Percentiles rank a stretch among this genome's conserved stretches.
Evolutionary conservation across 2,797 vertebrate genomes (phyloP).

Genomic region (Sebastes oblongus): DNA sequence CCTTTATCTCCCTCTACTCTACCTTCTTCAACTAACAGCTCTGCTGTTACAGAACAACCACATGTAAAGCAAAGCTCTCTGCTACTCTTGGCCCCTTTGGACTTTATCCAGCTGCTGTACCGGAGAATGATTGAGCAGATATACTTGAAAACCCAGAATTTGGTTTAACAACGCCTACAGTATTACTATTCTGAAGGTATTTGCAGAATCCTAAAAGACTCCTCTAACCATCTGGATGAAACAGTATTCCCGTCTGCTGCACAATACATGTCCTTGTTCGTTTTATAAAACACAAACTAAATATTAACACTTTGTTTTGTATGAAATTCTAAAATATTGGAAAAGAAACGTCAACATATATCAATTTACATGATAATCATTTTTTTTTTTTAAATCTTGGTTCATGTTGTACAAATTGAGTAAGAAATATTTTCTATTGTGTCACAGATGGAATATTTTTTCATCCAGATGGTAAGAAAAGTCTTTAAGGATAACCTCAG

Average conservation of each 20-base stretch:
- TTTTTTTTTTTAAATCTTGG: background rate
- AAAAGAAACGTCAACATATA: background rate
- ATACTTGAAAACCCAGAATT: background rate
- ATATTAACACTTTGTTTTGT: background rate
- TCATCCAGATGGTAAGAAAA: background rate
- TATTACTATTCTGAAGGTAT: background rate
- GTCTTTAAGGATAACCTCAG: background rate
- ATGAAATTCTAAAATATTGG: background rate
- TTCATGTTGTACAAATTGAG: background rate
- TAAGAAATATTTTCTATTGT: background rate
- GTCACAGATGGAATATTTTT: background rate
- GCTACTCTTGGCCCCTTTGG: constrained; percentile 21
- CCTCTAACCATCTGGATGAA: background rate
- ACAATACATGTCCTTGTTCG: background rate
- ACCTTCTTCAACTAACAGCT: constrained; percentile 5
- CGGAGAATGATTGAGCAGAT: constrained; percentile 10
- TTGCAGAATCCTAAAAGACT: background rate
- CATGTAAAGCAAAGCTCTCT: constrained; percentile 6
- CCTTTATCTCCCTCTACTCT: constrained; percentile 22
- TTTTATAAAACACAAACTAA: background rate
- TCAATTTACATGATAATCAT: background rate
- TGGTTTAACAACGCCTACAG: background rate
- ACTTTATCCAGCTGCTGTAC: constrained; percentile 33
- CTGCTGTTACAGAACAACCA: background rate
- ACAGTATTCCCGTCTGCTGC: background rate